These are phyloP conservation scores for Schizothorax lantsangensis DNA, from an alignment of 2,797 vertebrate species.

Conservation along the genomic window DNA sequence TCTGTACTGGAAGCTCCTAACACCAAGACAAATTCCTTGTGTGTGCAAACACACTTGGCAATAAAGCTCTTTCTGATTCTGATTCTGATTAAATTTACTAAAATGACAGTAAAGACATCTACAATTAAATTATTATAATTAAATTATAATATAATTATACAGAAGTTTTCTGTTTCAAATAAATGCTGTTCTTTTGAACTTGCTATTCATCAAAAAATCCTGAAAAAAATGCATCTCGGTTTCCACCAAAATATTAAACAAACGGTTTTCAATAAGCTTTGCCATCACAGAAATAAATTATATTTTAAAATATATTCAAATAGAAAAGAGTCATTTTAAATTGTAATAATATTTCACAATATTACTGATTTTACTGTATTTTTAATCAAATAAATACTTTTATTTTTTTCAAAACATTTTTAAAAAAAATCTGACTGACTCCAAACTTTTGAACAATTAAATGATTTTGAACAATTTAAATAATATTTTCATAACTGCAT, in stretches of 20 bases:
- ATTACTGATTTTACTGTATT: background rate
- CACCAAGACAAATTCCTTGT: too few relatives aligned
- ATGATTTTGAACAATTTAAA: background rate
- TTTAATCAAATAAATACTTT: too few relatives aligned
- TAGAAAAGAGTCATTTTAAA: too few relatives aligned
- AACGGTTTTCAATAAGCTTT: background rate
- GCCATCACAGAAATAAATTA: background rate
- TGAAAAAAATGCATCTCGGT: background rate
- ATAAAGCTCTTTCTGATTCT: too few relatives aligned
- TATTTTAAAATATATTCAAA: background rate
- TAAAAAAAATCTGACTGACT: too few relatives aligned
- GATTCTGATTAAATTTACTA: background rate
- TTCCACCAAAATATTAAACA: background rate
- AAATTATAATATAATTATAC: background rate
- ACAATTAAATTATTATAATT: background rate
- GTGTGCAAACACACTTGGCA: too few relatives aligned
- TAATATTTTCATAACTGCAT: background rate
- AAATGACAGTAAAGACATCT: background rate
- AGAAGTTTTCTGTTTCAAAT: background rate
- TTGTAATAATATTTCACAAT: background rate
- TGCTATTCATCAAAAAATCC: background rate
- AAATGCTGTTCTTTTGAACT: background rate
- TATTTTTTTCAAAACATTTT: too few relatives aligned
- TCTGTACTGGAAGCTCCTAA: too few relatives aligned
- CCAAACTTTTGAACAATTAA: background rate